Base-by-base conservation (phyloP, 2,888 invertebrate species). In the Dicranocentrus wangi region DNA sequence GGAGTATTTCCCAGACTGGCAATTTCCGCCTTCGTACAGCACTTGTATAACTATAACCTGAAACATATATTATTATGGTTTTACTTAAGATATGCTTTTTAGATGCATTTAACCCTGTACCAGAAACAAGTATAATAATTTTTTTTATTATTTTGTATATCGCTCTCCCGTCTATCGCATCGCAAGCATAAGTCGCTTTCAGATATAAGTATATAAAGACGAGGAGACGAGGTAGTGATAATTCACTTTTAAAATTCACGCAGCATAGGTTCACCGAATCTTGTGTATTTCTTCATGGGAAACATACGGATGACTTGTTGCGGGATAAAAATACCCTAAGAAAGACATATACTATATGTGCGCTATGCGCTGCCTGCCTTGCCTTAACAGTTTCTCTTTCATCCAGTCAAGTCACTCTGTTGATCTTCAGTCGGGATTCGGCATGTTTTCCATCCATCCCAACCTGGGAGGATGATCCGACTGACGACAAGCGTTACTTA, bases 301-400 rank as follows among this genome's bases (percentile, higher is more conserved):
- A 66, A 79, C 66, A 65, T 60, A 79, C 79, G 72, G 79, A 72
- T 79, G 79, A 79, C 79, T 79, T 79, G 71, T 79, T 79, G 73
- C 82, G 81, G 82, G 81, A 84, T 81, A 82, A 83, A 85, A 84
- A 83, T 84, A 84, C 80, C 82, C 79, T 58, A 75, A 72, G 65
- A 81, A 69, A 78, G 66, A 23, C 65, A 53, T n/a, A 23, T 10
- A 51, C 17, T 17, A 2, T 17, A 17, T 17, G 19, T 2, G 19
- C n/a, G 51, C 19, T 55, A 23, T 55, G 25, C 43, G 23, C 72
- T 60, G n/a, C 23, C 39, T 55, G 42, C 73, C 63, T 47, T 39
- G 42, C 51, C 47, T 61, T 51, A 61, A 61, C 69, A 61, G 60
- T 77, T 63, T 69, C 51, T 21, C 60, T 58, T 68, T 68, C 73